phyloP scores from a whole-genome alignment of 30 jellyfish, hydroid and myxozoan species.

The Catostylus mosaicus region DNA sequence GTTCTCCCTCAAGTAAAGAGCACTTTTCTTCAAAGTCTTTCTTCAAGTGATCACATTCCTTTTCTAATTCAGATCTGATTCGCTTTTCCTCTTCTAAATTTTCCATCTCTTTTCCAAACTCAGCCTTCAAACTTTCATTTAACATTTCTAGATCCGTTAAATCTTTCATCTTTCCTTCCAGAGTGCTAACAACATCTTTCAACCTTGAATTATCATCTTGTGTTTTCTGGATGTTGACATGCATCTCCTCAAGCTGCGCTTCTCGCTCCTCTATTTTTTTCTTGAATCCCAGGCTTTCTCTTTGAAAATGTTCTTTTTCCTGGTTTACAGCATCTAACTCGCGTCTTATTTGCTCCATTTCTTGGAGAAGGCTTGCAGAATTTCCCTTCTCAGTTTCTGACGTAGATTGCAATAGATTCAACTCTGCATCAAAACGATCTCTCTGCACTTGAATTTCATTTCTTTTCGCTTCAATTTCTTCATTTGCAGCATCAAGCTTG shows the following conservation, averaged over 20 bases:
- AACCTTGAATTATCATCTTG: neutral
- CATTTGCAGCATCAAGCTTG: conserved; percentile 9
- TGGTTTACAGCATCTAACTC: conserved; percentile 18
- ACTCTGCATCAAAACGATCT: conserved; percentile 37
- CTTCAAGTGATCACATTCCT: neutral
- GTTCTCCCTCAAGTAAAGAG: neutral
- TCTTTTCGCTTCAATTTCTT: conserved; percentile 11
- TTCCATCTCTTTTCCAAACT: neutral
- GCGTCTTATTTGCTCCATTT: conserved; percentile 41
- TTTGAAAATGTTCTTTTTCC: neutral
- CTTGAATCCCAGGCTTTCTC: neutral
- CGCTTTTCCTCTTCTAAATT: conserved; percentile 9
- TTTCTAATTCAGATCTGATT: neutral
- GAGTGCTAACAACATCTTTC: neutral
- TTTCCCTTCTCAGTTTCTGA: conserved; percentile 48
- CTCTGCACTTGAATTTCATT: conserved; percentile 35
- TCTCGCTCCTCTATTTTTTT: neutral
- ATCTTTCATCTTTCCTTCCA: neutral
- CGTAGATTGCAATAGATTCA: conserved; percentile 16
- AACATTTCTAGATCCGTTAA: neutral
- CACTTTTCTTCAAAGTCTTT: neutral
- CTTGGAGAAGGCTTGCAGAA: conserved; percentile 34
- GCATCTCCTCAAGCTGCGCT: neutral
- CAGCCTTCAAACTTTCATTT: conserved; percentile 11
- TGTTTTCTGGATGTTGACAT: neutral